Conservation (phyloP, 2,888 invertebrate species). For the Shargacucullia verbasci region DNA sequence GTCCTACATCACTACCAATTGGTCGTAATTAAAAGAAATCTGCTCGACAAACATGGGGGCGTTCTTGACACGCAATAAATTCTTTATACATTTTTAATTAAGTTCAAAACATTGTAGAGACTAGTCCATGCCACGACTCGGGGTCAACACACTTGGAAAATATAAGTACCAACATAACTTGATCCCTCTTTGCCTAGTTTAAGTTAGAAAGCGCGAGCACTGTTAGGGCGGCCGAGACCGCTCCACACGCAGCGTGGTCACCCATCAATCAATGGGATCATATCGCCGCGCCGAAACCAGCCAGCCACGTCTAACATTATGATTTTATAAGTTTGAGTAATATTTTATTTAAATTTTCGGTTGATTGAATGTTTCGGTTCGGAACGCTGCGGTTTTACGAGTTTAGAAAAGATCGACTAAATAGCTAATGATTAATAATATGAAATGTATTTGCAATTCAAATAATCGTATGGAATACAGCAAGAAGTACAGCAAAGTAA, state of each 20-base stretch:
- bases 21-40: slow-evolving; percentile 70
- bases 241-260: slow-evolving; percentile 81
- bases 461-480: slow-evolving; percentile 61
- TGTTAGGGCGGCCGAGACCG: slow-evolving; percentile 62
- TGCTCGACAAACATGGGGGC: slow-evolving; percentile 77
- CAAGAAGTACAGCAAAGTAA: slow-evolving; percentile 54
- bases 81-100: slow-evolving; percentile 86
- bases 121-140: slow-evolving; percentile 72
- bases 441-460: slow-evolving; percentile 72
- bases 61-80: slow-evolving; percentile 79
- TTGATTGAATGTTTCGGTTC: slow-evolving; percentile 85
- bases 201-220: slow-evolving; percentile 46
- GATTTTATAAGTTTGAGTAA: slow-evolving; percentile 86
- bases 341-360: slow-evolving; percentile 87
- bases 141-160: slow-evolving; percentile 84
- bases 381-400: slow-evolving; percentile 69
- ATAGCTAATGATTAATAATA: slow-evolving; percentile 66
- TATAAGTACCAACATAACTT: slow-evolving; percentile 66
- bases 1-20: slow-evolving; percentile 61
- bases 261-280: slow-evolving; percentile 89
- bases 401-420: slow-evolving; percentile 59
- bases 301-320: slow-evolving; percentile 80
- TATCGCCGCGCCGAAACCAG: slow-evolving; percentile 83
- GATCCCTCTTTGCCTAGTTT: slow-evolving; percentile 57
- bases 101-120: slow-evolving; percentile 81